phyloP scores from a whole-genome alignment of 2,113 vertebrate species.

The Hemicordylus capensis region DNA sequence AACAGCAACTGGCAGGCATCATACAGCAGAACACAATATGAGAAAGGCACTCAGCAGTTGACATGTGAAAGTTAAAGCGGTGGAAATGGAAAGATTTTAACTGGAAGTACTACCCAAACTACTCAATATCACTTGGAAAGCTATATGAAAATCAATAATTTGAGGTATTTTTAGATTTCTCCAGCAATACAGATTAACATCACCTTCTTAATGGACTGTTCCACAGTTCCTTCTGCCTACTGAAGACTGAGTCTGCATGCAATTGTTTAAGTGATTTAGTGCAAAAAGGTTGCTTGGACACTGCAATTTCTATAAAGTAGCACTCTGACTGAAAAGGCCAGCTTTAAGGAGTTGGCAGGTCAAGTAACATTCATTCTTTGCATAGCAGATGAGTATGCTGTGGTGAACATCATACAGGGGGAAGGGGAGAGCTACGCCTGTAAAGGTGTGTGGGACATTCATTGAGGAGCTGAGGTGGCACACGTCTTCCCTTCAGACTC shows the following conservation, averaged over 20 bases:
- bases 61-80: slow-evolving; percentile 5
- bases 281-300: background rate
- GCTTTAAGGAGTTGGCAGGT: background rate
- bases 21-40: rapidly evolving
- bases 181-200: background rate
- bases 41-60: background rate
- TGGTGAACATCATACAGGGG: background rate
- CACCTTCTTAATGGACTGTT: background rate
- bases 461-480: background rate
- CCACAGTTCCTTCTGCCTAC: background rate
- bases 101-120: background rate
- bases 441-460: background rate
- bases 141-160: background rate
- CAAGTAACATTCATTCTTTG: background rate
- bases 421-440: background rate
- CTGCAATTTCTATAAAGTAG: background rate
- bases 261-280: background rate
- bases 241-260: background rate
- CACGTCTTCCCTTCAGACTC: background rate
- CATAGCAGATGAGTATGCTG: background rate
- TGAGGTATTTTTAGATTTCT: background rate
- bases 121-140: background rate
- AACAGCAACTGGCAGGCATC: background rate
- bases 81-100: background rate
- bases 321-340: background rate